phyloP scores from a whole-genome alignment of 2,888 invertebrate genomes.

The Deilephila porcellus region DNA sequence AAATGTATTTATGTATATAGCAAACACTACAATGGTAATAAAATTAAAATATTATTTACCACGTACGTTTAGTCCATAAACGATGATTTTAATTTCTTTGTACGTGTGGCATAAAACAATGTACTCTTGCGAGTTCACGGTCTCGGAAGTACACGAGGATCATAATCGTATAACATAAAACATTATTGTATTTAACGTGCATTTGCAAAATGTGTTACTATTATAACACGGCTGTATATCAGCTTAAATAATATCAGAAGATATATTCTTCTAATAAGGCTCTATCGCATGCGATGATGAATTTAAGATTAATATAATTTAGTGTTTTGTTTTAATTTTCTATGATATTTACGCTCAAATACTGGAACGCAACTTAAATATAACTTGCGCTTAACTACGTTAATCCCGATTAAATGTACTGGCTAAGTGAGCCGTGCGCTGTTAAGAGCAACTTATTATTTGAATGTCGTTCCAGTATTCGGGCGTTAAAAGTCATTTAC shows the following conservation, averaged over 20 bases:
- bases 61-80: background rate
- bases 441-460: too few relatives aligned
- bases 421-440: too few relatives aligned
- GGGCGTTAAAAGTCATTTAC: too few relatives aligned
- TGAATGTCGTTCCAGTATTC: too few relatives aligned
- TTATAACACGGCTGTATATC: background rate
- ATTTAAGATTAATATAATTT: too few relatives aligned
- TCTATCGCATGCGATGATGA: too few relatives aligned
- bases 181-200: background rate
- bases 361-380: too few relatives aligned
- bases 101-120: background rate
- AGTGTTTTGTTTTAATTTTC: too few relatives aligned
- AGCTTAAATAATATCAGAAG: background rate
- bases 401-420: too few relatives aligned
- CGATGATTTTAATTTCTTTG: background rate
- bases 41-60: background rate
- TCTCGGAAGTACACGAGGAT: slow-evolving; percentile 6
- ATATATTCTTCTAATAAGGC: background rate
- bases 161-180: background rate
- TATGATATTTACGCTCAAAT: too few relatives aligned
- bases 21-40: background rate
- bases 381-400: too few relatives aligned
- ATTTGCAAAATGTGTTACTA: background rate
- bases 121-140: slow-evolving; percentile 1
- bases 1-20: background rate